A percentile compares a stretch with the other conserved stretches of the same genome.
Evolutionary conservation across 2,888 invertebrate species (phyloP).

Genomic region (Venustoraphidia nigricollis): DNA sequence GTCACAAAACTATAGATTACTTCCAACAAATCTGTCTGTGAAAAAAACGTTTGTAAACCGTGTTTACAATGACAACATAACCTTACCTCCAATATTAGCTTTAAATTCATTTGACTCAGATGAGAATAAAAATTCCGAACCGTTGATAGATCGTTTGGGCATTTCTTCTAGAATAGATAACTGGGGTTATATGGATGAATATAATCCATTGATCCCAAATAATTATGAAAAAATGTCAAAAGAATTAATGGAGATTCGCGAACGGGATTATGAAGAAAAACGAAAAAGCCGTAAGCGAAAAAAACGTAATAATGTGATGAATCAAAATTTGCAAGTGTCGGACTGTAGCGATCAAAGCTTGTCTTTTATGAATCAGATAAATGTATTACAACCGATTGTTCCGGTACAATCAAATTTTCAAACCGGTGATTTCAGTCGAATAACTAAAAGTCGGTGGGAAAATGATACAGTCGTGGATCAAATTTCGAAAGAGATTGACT

Average conservation of each 20-base stretch:
- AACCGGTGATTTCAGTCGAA: background rate
- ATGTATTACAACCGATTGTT: no score
- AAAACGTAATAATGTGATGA: no score
- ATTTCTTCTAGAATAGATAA: background rate
- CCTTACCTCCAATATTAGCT: background rate
- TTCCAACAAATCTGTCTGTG: background rate
- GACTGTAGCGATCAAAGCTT: no score
- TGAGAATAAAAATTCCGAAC: background rate
- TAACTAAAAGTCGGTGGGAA: background rate
- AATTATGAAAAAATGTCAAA: background rate
- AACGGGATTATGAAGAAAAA: background rate
- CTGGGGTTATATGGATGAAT: constrained; percentile 1
- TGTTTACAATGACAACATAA: background rate
- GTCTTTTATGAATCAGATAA: no score
- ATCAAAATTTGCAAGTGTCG: no score
- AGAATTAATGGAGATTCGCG: background rate
- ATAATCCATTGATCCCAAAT: background rate
- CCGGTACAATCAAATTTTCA: no score
- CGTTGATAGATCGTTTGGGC: background rate
- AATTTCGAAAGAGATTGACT: background rate
- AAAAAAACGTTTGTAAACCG: background rate
- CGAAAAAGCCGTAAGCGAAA: no score
- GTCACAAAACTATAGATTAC: background rate
- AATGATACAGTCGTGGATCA: background rate
- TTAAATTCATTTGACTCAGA: no score